Evolutionary conservation across 2,888 invertebrate genomes (phyloP).

Genomic region (Pristionchus arcanus): DNA sequence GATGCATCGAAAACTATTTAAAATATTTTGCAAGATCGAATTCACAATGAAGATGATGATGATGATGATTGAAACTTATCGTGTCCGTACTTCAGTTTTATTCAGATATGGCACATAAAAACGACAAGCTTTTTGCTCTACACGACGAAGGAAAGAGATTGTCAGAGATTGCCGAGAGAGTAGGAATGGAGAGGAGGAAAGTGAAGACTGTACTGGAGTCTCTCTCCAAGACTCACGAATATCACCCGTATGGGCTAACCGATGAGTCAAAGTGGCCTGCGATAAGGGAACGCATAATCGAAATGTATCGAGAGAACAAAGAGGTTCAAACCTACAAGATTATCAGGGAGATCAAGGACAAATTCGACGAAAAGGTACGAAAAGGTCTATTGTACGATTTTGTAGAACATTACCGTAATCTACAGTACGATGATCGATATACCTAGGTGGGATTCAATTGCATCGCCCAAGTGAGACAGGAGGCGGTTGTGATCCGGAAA

Average conservation of each 20-base stretch:
- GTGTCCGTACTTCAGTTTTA: not conserved
- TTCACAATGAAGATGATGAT: too few species aligned
- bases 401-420: too few species aligned
- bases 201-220: not conserved
- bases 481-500: not conserved
- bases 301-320: not conserved
- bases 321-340: not conserved
- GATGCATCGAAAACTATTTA: not conserved
- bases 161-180: not conserved
- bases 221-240: not conserved
- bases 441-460: not conserved
- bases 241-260: not conserved
- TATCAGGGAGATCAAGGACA: not conserved
- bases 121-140: not conserved
- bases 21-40: constrained; percentile 4
- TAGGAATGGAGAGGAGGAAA: not conserved
- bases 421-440: not conserved
- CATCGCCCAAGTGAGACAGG: not conserved
- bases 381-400: too few species aligned
- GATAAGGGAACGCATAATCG: not conserved
- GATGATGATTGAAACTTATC: too few species aligned
- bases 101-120: not conserved
- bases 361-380: too few species aligned
- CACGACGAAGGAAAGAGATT: not conserved
- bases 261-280: not conserved